These are phyloP conservation scores for Brachypalpus laphriformis DNA, from an alignment of 2,888 invertebrate species.

Conservation along the genomic window DNA sequence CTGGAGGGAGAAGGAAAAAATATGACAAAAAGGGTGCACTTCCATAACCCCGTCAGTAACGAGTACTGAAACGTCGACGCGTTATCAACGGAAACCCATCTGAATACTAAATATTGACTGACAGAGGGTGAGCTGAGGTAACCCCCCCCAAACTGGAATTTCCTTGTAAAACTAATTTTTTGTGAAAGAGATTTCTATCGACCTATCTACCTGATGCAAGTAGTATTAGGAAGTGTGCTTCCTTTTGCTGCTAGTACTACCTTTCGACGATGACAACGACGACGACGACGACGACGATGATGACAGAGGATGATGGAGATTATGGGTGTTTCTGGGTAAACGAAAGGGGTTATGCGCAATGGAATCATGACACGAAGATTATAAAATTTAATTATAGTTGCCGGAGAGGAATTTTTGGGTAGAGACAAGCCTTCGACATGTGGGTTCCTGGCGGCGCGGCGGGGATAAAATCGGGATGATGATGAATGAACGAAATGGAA, in stretches of 20 bases:
- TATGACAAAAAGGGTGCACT: conserved; percentile 72
- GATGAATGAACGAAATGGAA: conserved; percentile 23
- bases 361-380: conserved; percentile 68
- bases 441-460: background rate
- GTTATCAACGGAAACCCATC: conserved; percentile 70
- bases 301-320: conserved; percentile 61
- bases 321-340: conserved; percentile 28
- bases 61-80: conserved; percentile 65
- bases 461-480: conserved; percentile 29
- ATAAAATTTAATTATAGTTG: conserved; percentile 73
- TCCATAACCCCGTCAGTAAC: conserved; percentile 56
- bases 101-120: conserved; percentile 68
- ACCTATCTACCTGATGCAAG: conserved; percentile 33
- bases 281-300: conserved; percentile 18
- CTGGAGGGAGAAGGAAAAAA: conserved; percentile 13
- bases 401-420: background rate
- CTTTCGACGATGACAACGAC: too few species aligned
- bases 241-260: conserved; percentile 19
- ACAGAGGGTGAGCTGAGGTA: conserved; percentile 24
- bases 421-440: conserved; percentile 51
- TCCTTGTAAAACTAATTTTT: conserved; percentile 63
- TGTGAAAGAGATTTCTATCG: conserved; percentile 58
- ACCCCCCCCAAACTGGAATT: conserved; percentile 1
- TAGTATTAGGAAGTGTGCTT: conserved; percentile 48
- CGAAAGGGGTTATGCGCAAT: conserved; percentile 48